phyloP scores from a whole-genome alignment of 2,113 vertebrate genomes.

The Pitta sordida region DNA sequence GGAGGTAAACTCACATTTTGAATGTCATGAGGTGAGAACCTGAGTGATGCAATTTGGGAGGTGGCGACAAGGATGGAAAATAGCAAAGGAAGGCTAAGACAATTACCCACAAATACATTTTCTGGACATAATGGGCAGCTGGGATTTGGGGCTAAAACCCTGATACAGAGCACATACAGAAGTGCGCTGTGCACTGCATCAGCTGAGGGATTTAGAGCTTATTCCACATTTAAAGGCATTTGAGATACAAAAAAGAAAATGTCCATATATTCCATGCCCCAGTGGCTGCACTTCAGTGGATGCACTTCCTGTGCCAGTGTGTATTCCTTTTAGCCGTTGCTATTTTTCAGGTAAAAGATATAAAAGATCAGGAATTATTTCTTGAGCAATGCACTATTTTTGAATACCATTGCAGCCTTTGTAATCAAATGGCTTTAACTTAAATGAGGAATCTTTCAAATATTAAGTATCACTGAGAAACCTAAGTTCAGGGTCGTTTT shows the following conservation, averaged over 20 bases:
- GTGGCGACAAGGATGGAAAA: not conserved
- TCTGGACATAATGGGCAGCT: not conserved
- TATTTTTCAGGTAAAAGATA: not conserved
- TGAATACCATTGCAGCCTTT: not conserved
- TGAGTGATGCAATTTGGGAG: not conserved
- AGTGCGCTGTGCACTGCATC: not conserved
- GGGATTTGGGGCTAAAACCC: not conserved
- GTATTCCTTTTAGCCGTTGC: not conserved
- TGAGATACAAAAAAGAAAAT: not conserved
- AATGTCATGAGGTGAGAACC: not conserved
- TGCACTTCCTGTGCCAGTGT: rapidly evolving
- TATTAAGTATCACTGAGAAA: not conserved
- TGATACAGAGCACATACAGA: not conserved
- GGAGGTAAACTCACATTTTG: not conserved
- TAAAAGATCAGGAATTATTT: not conserved
- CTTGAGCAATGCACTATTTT: not conserved
- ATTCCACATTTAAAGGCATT: not conserved
- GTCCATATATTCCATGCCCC: not conserved
- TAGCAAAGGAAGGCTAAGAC: not conserved
- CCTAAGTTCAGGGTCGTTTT: not conserved
- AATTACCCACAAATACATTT: not conserved
- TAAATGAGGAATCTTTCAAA: not conserved
- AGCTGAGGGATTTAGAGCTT: not conserved
- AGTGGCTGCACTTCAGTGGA: not conserved
- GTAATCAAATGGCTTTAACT: not conserved